Evolutionary conservation across 2,888 invertebrate genomes (phyloP).

Genomic region (Mycalesis mineus): DNA sequence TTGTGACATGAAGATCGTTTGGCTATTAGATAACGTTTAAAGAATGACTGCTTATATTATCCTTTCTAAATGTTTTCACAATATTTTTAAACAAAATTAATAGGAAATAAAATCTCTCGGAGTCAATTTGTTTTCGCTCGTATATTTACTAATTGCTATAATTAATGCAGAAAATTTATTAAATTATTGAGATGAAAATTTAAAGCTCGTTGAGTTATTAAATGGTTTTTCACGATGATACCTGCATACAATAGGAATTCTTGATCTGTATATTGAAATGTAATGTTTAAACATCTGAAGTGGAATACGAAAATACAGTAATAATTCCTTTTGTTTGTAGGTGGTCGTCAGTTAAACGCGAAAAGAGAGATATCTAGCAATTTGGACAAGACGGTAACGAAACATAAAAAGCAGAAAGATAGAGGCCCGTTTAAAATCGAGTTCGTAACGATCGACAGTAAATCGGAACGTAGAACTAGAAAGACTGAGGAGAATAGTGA

Average conservation of each 20-base stretch:
- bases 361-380: slow-evolving; percentile 10
- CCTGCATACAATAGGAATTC: slow-evolving; percentile 15
- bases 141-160: too few species aligned
- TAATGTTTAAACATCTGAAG: background rate
- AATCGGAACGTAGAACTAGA: background rate
- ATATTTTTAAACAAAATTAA: too few species aligned
- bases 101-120: too few species aligned
- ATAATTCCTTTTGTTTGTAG: slow-evolving; percentile 17
- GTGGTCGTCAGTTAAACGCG: slow-evolving; percentile 13
- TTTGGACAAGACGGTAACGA: slow-evolving; percentile 6
- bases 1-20: too few species aligned
- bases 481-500: slow-evolving; percentile 1
- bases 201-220: background rate
- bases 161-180: too few species aligned
- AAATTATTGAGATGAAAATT: background rate
- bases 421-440: background rate
- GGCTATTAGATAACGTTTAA: too few species aligned
- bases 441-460: background rate
- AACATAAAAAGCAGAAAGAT: slow-evolving; percentile 2
- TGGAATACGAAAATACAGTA: slow-evolving; percentile 7
- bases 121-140: too few species aligned
- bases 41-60: too few species aligned
- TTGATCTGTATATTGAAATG: slow-evolving; percentile 1
- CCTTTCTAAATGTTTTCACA: too few species aligned
- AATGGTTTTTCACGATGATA: background rate